Percentiles rank a stretch among this genome's conserved stretches.
Conservation (phyloP, 2,888 invertebrate genomes). For the Chrysodeixis includens region DNA sequence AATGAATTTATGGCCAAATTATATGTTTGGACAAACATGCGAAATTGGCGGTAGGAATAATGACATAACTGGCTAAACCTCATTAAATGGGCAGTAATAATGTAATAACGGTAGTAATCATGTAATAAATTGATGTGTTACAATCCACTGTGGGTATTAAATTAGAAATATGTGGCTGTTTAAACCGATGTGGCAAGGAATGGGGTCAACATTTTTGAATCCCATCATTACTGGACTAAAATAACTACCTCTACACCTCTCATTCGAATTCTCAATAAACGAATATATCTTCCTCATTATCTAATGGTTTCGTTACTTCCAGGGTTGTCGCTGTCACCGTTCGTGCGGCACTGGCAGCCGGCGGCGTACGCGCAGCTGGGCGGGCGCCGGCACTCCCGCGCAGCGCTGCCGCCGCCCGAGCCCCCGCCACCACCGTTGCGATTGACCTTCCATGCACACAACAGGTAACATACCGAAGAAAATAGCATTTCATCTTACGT, state of each 20-base stretch:
- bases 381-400: slow-evolving; percentile 89
- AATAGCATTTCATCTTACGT: neutral
- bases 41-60: neutral
- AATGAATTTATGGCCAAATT: slow-evolving; percentile 24
- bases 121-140: too few species aligned
- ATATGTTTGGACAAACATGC: neutral
- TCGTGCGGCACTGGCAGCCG: slow-evolving; percentile 94
- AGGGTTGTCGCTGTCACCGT: slow-evolving; percentile 92
- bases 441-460: slow-evolving; percentile 91
- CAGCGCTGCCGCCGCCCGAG: slow-evolving; percentile 70
- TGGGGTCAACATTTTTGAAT: too few species aligned
- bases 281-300: neutral
- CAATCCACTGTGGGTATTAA: neutral
- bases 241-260: too few species aligned
- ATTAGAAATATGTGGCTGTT: neutral
- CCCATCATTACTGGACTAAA: too few species aligned
- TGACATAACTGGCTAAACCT: slow-evolving; percentile 4
- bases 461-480: slow-evolving; percentile 87
- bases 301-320: slow-evolving; percentile 59
- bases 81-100: neutral
- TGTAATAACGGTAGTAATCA: neutral
- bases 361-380: slow-evolving; percentile 93
- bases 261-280: neutral
- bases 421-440: slow-evolving; percentile 83
- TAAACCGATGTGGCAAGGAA: too few species aligned